Base-by-base conservation (phyloP, 2,113 vertebrate genomes). In the Pycnonotus jocosus region DNA sequence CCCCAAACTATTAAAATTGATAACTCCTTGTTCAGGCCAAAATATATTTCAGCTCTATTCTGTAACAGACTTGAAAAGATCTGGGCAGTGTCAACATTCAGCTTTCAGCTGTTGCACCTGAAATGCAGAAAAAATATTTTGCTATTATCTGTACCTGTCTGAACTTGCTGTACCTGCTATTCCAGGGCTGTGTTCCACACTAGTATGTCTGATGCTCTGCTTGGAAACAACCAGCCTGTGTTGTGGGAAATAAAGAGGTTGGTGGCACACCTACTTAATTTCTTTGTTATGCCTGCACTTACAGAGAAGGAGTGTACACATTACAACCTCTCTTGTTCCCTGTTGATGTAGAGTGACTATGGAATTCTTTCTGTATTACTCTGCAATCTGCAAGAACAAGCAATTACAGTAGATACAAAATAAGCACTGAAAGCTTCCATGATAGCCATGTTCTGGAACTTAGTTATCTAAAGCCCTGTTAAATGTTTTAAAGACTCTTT, bases 361-460 rank as follows among this genome's bases (percentile, higher is more conserved):
- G 70, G 78, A 86, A 93, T 88, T 89, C 88, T 89, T 87, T 77
- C 64, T 70, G 56, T 78, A 92, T 94, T 93, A 95, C 61, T 86
- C 79, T 81, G 73, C 60, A 94, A 65, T 92, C 82, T 81, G 40
- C 42, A 81, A 92, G 74, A 85, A 35, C 84, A 72, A 92, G 73
- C 18, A 79, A 88, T 78, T 87, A 86, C 57, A 62, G 81, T 23
- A 71, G 58, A 57, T 78, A 86, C 45, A 61, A 90, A 69, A 62
- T 44, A 86, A 90, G 72, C 42, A 93, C 27, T 53, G 42, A 77
- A 77, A 57, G 54, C 38, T 91, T 81, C 58, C 86, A 76, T 54
- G 64, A 83, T 72, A 84, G 8, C n/a, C 23, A 4, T 54, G n/a
- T 21, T 60, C 68, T 81, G 38, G 42, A 82, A 77, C n/a, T 64